Base-by-base conservation (phyloP, 2,888 invertebrate species). In the Pristionchus mayeri region DNA sequence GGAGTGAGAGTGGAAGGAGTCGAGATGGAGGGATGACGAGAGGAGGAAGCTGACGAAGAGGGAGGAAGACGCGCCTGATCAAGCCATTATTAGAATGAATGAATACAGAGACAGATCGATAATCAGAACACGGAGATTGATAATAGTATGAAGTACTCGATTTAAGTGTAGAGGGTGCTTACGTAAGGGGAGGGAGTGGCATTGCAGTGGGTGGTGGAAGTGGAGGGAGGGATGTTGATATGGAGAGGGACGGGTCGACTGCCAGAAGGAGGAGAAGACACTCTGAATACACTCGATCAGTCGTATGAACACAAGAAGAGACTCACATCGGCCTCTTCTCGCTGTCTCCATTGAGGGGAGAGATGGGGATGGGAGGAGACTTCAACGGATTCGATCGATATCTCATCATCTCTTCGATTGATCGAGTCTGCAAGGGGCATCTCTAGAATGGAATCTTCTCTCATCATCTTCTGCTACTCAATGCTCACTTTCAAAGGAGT, bases 301-400 rank as follows among this genome's bases (percentile, higher is more conserved):
- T n/a, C n/a, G n/a, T n/a, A n/a, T n/a, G n/a, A n/a, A n/a, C 27
- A n/a, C n/a, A 57, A 9, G 24, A 4, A 57, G 4, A 4, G 11
- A n/a, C 57, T 57, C 13, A 57, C 57, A n/a, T 57, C 24, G n/a
- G 57, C 24, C 27, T 57, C n/a, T n/a, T n/a, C n/a, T n/a, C n/a
- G n/a, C 27, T 57, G n/a, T 57, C 57, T 57, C 57, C 57, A 27
- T 57, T 57, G 57, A 57, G 57, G 24, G 57, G 57, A 57, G 57
- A 57, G 57, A 57, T 57, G 30, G 67, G 37, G 34, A 67, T 67
- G n/a, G 21, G 67, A 37, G 67, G 34, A 67, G 67, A 37, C 34
- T 18, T 34, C 37, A 37, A 67, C 18, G 37, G 67, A 67, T 34
- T 34, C 34, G 13, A n/a, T 27, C 60, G 52, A 60, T 67, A 30